Conservation (phyloP, 2,113 vertebrate genomes). For the Nothoprocta perdicaria region DNA sequence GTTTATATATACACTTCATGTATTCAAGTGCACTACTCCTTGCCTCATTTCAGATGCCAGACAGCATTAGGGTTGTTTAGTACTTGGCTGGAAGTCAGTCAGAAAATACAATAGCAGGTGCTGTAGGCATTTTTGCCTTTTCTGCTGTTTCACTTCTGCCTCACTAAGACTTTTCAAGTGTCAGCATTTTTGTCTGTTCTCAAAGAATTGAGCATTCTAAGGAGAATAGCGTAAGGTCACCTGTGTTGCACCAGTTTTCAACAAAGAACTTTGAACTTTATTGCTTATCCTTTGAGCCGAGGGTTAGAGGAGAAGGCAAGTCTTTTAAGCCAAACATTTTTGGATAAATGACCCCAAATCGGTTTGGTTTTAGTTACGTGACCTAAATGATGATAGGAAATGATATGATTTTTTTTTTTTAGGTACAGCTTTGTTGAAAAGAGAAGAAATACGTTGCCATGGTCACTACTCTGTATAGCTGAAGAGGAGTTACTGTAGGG, state of each 20-base stretch:
- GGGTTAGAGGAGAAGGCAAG: not conserved
- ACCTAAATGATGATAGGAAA: not conserved
- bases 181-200: conserved; percentile 60
- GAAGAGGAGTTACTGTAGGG: not conserved
- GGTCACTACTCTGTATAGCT: not conserved
- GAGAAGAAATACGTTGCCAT: not conserved
- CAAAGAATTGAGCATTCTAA: conserved; percentile 30
- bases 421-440: not conserved
- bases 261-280: conserved; percentile 9
- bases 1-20: not conserved
- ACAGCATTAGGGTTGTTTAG: conserved; percentile 10
- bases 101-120: conserved; percentile 13
- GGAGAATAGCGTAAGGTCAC: conserved; percentile 23
- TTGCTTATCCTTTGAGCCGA: not conserved
- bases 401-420: not conserved
- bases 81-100: conserved; percentile 18
- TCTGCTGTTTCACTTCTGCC: not conserved
- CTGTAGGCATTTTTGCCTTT: conserved; percentile 8
- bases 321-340: not conserved
- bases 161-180: conserved; percentile 31
- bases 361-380: not conserved
- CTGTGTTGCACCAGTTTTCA: conserved; percentile 41
- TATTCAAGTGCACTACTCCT: not conserved
- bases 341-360: not conserved
- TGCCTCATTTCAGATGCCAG: not conserved